Evolutionary conservation across 2,888 invertebrate genomes (phyloP).

Genomic region (Halictus ligatus): DNA sequence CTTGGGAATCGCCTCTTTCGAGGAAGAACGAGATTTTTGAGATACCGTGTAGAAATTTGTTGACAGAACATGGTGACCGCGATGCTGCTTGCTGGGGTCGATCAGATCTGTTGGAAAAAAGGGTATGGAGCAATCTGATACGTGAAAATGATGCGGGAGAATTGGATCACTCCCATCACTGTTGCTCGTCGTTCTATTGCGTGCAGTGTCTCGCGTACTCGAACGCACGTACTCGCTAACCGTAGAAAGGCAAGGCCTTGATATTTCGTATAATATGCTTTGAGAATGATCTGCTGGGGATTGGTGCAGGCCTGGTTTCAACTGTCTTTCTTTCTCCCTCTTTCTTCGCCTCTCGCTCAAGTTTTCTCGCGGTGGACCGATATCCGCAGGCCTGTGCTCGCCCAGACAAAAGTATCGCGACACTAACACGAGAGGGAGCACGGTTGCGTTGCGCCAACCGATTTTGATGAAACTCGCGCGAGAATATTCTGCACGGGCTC

Average conservation of each 20-base stretch:
- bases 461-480: too few species aligned
- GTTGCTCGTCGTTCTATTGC: conserved; percentile 25
- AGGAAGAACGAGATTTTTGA: too few species aligned
- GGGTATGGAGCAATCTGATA: too few species aligned
- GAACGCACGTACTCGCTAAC: conserved; percentile 43
- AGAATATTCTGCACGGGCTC: too few species aligned
- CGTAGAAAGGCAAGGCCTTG: conserved; percentile 81
- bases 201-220: conserved; percentile 49
- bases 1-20: too few species aligned
- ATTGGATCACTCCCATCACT: background rate
- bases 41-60: too few species aligned
- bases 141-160: background rate
- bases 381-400: conserved; percentile 41
- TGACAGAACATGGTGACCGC: too few species aligned
- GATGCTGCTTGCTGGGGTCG: too few species aligned
- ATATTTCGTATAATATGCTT: conserved; percentile 80
- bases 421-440: conserved; percentile 17
- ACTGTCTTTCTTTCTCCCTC: conserved; percentile 36
- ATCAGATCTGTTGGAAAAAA: too few species aligned
- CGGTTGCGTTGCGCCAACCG: too few species aligned
- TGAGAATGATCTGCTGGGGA: conserved; percentile 76
- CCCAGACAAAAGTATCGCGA: conserved; percentile 60
- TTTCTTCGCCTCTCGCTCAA: conserved; percentile 19
- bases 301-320: conserved; percentile 70
- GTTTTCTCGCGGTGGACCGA: conserved; percentile 41